phyloP scores from a whole-genome alignment of 2,797 vertebrate species.

The Gorsachius magnificus region DNA sequence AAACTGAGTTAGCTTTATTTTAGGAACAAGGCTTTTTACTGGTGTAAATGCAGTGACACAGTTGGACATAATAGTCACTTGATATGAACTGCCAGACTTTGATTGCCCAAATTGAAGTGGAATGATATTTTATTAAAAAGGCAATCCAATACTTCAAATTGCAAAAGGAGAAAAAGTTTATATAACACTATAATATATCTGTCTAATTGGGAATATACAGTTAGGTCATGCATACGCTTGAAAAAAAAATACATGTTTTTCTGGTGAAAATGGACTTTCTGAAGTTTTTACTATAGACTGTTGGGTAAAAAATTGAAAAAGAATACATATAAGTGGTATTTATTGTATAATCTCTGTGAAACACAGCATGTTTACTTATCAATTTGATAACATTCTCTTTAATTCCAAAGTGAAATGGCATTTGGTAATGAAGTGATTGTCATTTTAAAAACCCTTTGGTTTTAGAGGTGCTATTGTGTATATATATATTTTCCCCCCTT shows the following conservation, averaged over 20 bases:
- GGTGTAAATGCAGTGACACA: slow-evolving; percentile 13
- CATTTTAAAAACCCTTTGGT: slow-evolving; percentile 17
- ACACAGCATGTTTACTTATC: background rate
- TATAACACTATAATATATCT: background rate
- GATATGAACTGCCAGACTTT: background rate
- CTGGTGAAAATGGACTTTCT: slow-evolving; percentile 1
- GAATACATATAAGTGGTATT: background rate
- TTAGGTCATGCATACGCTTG: background rate
- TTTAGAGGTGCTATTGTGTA: slow-evolving; percentile 10
- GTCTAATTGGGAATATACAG: background rate
- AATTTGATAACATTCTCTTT: slow-evolving; percentile 15
- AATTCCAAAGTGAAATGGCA: slow-evolving; percentile 36
- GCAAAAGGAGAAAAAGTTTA: background rate
- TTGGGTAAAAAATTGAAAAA: background rate
- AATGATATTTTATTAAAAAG: background rate
- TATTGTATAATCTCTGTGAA: slow-evolving; percentile 3
- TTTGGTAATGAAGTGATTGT: slow-evolving; percentile 23
- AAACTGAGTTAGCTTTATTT: background rate
- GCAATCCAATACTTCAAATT: background rate
- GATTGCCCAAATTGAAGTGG: background rate
- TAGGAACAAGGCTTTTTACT: background rate
- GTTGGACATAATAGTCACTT: slow-evolving; percentile 19
- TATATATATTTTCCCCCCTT: slow-evolving; percentile 12
- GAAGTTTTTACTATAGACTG: background rate
- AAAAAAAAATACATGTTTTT: background rate